Conservation (phyloP, 2,113 vertebrate species). For the Engystomops pustulosus region DNA sequence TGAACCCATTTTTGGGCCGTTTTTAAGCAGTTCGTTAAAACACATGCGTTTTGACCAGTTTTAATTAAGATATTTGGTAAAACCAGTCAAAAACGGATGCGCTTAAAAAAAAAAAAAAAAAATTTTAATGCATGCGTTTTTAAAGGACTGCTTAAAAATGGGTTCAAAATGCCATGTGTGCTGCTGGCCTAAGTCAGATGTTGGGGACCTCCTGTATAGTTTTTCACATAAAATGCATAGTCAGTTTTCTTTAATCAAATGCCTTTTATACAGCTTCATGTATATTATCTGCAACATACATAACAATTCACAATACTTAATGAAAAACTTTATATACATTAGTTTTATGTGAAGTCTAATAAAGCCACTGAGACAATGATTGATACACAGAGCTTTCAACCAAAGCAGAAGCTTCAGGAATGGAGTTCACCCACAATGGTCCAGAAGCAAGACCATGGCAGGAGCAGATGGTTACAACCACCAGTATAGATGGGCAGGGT, state of each 20-base stretch:
- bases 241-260: neutral
- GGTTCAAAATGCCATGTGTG: too few species aligned
- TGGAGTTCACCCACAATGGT: neutral
- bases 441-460: neutral
- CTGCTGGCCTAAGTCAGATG: too few species aligned
- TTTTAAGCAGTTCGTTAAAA: too few species aligned
- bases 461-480: neutral
- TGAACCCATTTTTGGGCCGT: too few species aligned
- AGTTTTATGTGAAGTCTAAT: neutral
- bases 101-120: too few species aligned
- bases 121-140: too few species aligned
- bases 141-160: too few species aligned
- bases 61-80: too few species aligned
- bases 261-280: constrained; percentile 15
- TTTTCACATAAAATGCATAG: neutral
- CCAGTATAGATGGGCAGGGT: neutral
- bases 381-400: neutral
- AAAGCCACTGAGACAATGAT: neutral
- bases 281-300: neutral
- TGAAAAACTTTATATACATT: constrained; percentile 15
- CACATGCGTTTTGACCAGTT: too few species aligned
- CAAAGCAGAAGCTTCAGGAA: neutral
- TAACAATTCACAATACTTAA: constrained; percentile 2
- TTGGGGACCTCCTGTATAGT: too few species aligned
- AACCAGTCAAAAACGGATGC: too few species aligned